Evolutionary conservation across 1,140 invertebrate species (phyloP).

Genomic region (Nautilus pompilius): DNA sequence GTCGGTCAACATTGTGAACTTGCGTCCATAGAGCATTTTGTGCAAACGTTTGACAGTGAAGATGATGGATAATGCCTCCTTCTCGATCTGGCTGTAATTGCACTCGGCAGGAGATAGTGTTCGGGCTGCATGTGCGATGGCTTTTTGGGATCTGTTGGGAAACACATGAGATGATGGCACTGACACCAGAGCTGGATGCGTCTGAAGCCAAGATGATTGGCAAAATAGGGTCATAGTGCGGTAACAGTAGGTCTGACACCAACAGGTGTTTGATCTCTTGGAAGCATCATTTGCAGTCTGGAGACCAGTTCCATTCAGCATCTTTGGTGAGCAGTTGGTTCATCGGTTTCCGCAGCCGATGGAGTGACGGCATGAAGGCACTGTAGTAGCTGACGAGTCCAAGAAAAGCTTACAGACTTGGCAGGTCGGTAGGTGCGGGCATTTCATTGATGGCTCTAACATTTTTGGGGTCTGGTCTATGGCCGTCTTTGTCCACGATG

Average conservation of each 20-base stretch:
- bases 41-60: conserved; percentile 58
- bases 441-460: conserved; percentile 45
- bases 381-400: conserved; percentile 53
- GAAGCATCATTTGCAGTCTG: background rate
- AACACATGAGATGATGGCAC: conserved; percentile 55
- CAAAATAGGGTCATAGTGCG: conserved; percentile 49
- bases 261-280: conserved; percentile 29
- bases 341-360: too few species aligned
- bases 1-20: conserved; percentile 56
- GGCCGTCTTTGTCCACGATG: conserved; percentile 40
- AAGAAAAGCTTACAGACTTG: conserved; percentile 45
- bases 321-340: too few species aligned
- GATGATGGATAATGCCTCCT: conserved; percentile 59
- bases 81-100: conserved; percentile 60
- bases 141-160: conserved; percentile 39
- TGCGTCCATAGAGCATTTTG: conserved; percentile 55
- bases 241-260: background rate
- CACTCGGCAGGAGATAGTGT: conserved; percentile 53
- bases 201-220: conserved; percentile 31
- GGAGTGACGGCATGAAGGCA: conserved; percentile 12
- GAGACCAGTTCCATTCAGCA: conserved; percentile 10
- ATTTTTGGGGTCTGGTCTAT: conserved; percentile 48
- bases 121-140: conserved; percentile 55
- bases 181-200: conserved; percentile 52
- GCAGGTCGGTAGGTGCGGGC: conserved; percentile 40